Conservation (phyloP, 2,888 invertebrate genomes). For the Cryptophagus acutangulus region DNA sequence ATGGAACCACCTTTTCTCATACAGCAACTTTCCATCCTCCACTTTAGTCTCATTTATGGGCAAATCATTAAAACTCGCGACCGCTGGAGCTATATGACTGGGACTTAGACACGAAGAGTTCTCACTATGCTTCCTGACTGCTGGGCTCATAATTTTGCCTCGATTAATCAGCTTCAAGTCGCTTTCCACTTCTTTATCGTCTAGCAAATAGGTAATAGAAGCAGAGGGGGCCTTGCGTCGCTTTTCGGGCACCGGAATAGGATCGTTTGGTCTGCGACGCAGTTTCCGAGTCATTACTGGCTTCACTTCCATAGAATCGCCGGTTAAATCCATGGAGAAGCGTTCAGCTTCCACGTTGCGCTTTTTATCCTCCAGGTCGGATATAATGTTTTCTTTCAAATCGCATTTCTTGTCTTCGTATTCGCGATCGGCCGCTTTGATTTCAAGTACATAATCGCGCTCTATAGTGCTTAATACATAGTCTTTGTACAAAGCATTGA, state of each 20-base stretch:
- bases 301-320: slow-evolving; percentile 57
- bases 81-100: slow-evolving; percentile 36
- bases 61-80: slow-evolving; percentile 32
- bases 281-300: slow-evolving; percentile 93
- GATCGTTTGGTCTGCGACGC: slow-evolving; percentile 88
- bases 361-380: slow-evolving; percentile 89
- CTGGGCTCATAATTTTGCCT: slow-evolving; percentile 50
- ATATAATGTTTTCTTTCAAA: slow-evolving; percentile 79
- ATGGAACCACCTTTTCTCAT: slow-evolving; percentile 93
- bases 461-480: slow-evolving; percentile 84
- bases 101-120: slow-evolving; percentile 47
- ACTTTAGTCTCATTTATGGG: slow-evolving; percentile 75
- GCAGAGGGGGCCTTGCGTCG: slow-evolving; percentile 77
- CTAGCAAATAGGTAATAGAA: slow-evolving; percentile 80
- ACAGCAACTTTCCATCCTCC: slow-evolving; percentile 90
- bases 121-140: slow-evolving; percentile 54
- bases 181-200: slow-evolving; percentile 82
- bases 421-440: slow-evolving; percentile 83
- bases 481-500: slow-evolving; percentile 72
- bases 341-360: slow-evolving; percentile 85
- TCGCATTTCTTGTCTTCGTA: slow-evolving; percentile 94
- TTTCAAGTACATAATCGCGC: slow-evolving; percentile 80
- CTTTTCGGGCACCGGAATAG: slow-evolving; percentile 83
- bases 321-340: slow-evolving; percentile 81
- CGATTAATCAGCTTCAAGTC: slow-evolving; percentile 71